Evolutionary conservation across 2,113 vertebrate species (phyloP).

Genomic region (Anoura caudifer): DNA sequence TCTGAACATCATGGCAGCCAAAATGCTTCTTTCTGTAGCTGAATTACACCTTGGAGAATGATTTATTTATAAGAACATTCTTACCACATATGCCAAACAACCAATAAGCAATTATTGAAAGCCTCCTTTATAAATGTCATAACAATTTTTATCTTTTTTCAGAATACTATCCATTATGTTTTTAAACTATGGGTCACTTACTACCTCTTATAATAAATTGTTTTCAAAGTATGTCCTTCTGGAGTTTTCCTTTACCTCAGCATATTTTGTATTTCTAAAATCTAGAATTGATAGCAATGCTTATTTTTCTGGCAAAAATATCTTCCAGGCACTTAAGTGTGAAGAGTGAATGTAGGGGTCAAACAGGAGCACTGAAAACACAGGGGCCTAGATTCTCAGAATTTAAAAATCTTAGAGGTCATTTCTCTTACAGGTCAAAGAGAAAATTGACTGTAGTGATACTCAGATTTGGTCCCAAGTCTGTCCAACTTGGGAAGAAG

Average conservation of each 20-base stretch:
- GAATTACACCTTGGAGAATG: not conserved
- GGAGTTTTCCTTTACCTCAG: not conserved
- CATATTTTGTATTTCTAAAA: not conserved
- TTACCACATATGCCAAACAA: not conserved
- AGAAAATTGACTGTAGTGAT: not conserved
- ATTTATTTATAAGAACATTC: not conserved
- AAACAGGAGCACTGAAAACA: not conserved
- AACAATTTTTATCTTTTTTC: not conserved
- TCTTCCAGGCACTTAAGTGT: not conserved
- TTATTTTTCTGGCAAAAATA: not conserved
- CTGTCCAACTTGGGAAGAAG: slow-evolving; percentile 21
- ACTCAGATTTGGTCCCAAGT: not conserved
- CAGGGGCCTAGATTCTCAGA: not conserved
- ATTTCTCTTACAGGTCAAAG: not conserved
- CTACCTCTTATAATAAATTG: not conserved
- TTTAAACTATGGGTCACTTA: not conserved
- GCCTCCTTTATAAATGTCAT: not conserved
- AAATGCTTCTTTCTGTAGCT: not conserved
- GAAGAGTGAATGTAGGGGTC: not conserved
- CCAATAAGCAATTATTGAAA: not conserved
- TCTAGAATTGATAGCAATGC: not conserved
- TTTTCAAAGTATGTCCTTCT: not conserved
- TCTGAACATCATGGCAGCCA: not conserved
- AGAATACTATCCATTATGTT: not conserved
- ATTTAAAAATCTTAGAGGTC: not conserved